phyloP scores from a whole-genome alignment of 2,888 invertebrate species.

The Bruchidius siliquastri region DNA sequence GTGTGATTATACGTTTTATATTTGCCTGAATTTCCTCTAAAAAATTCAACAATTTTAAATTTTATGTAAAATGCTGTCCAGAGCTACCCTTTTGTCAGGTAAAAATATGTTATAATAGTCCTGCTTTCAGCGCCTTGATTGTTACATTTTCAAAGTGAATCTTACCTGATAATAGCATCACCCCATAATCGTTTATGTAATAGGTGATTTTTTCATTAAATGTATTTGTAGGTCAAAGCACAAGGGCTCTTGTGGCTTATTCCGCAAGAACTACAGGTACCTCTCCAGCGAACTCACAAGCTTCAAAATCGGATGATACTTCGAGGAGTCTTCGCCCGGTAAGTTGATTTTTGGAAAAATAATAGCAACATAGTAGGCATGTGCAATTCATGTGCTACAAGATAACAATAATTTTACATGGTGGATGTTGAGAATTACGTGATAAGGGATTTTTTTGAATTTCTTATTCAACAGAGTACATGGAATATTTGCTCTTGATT shows the following conservation, averaged over 20 bases:
- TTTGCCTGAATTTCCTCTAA: neutral
- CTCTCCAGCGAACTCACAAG: slow-evolving; percentile 43
- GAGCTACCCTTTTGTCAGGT: slow-evolving; percentile 65
- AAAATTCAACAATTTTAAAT: neutral
- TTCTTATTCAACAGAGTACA: too few species aligned
- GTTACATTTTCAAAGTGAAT: too few species aligned
- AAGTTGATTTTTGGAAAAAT: slow-evolving; percentile 19
- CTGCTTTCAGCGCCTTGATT: neutral
- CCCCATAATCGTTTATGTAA: slow-evolving; percentile 29
- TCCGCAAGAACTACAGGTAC: slow-evolving; percentile 49
- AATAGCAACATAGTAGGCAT: neutral
- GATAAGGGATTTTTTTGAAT: too few species aligned
- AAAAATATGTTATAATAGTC: slow-evolving; percentile 28
- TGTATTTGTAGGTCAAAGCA: slow-evolving; percentile 49
- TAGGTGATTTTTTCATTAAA: slow-evolving; percentile 8
- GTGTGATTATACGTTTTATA: neutral
- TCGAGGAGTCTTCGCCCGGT: slow-evolving; percentile 49
- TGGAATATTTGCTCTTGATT: too few species aligned
- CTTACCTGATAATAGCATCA: too few species aligned
- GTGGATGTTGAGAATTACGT: too few species aligned
- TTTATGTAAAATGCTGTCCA: slow-evolving; percentile 59
- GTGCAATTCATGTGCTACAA: neutral
- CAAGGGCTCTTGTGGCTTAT: slow-evolving; percentile 48
- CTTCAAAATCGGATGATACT: slow-evolving; percentile 52
- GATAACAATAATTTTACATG: neutral